phyloP scores from a whole-genome alignment of 2,113 vertebrate genomes.

The Pseudorectes ferrugineus region DNA sequence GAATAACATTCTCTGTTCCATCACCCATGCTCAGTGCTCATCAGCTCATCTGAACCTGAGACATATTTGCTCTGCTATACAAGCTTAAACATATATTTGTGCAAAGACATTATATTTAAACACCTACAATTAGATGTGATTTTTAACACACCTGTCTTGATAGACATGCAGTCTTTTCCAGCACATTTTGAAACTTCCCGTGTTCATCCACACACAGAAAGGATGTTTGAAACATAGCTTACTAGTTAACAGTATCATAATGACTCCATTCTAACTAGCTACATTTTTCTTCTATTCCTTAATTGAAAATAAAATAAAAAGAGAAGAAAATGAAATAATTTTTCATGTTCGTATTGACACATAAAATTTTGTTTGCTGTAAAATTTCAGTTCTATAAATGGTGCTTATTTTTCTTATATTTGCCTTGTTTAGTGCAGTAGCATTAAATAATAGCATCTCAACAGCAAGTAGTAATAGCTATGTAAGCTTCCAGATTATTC shows the following conservation, averaged over 20 bases:
- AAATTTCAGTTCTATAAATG: neutral
- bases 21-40: neutral
- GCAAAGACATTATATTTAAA: neutral
- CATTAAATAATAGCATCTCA: neutral
- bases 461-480: neutral
- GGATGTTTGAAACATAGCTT: neutral
- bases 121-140: neutral
- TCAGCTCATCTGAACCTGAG: neutral
- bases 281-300: neutral
- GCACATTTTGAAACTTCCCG: neutral
- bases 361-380: neutral
- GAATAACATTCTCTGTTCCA: neutral
- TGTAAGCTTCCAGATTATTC: neutral
- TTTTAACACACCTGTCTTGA: neutral
- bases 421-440: neutral
- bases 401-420: neutral
- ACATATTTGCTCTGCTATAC: neutral
- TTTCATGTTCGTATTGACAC: neutral
- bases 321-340: neutral
- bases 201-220: neutral
- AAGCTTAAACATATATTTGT: neutral
- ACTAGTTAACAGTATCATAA: accelerated
- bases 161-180: neutral
- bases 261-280: neutral
- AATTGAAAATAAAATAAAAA: neutral